Evolutionary conservation across 2,888 invertebrate species (phyloP).

Genomic region (Cremastinae sp.): DNA sequence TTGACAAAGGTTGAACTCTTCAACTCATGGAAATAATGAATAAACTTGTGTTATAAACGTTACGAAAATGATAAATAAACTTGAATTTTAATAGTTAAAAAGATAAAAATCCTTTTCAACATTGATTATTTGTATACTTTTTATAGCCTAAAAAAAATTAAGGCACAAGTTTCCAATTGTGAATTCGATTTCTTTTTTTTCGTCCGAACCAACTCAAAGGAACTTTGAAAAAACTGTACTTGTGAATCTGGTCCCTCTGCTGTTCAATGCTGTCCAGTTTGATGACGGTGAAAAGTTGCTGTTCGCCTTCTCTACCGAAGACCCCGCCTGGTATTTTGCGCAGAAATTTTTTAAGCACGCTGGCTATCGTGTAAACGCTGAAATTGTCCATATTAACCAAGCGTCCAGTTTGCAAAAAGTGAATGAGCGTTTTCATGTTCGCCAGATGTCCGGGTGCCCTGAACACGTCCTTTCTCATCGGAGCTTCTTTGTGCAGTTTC

Average conservation of each 20-base stretch:
- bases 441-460: constrained; percentile 97
- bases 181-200: no score
- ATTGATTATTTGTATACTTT: no score
- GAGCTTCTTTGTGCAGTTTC: constrained; percentile 97
- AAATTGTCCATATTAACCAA: constrained; percentile 96
- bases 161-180: no score
- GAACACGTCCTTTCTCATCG: constrained; percentile 95
- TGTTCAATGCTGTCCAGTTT: constrained; percentile 90
- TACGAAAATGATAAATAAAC: no score
- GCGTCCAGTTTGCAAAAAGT: constrained; percentile 93
- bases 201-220: no score
- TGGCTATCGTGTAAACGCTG: constrained; percentile 98
- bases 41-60: no score
- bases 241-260: constrained; percentile 95
- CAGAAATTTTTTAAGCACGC: constrained; percentile 98
- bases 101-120: no score
- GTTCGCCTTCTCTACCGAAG: constrained; percentile 95
- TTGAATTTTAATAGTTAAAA: no score
- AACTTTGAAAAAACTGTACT: constrained; percentile 83
- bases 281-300: constrained; percentile 93
- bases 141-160: no score
- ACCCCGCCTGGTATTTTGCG: constrained; percentile 98
- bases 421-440: constrained; percentile 95
- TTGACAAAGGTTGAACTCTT: no score
- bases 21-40: no score